A percentile compares a stretch with the other conserved stretches of the same genome.
These are phyloP conservation scores for Napeogenes sylphis DNA, from an alignment of 2,888 invertebrate species.

Conservation along the genomic window DNA sequence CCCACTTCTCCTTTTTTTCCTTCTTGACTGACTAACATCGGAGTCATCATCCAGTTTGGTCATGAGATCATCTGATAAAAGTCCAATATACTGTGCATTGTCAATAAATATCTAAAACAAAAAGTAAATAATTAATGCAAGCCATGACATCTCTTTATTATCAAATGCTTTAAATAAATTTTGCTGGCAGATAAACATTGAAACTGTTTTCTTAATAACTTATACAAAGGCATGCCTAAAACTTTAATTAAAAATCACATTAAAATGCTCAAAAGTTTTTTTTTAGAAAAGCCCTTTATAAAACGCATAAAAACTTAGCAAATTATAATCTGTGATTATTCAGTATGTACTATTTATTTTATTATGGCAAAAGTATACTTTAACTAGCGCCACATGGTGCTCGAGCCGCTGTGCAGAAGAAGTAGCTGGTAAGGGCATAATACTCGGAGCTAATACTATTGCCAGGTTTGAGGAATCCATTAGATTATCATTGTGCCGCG, in stretches of 20 bases:
- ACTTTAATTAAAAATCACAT: too few relatives aligned
- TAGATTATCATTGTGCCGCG: constrained; percentile 83
- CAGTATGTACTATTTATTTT: background rate
- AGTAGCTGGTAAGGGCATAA: constrained; percentile 87
- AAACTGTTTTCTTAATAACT: too few relatives aligned
- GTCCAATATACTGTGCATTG: constrained; percentile 85
- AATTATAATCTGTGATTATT: background rate
- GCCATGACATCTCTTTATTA: background rate
- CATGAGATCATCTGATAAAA: constrained; percentile 80
- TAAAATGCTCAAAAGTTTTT: too few relatives aligned
- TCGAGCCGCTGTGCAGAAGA: constrained; percentile 81
- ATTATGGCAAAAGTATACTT: constrained; percentile 62
- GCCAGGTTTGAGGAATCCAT: constrained; percentile 92
- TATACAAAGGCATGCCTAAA: too few relatives aligned
- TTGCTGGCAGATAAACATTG: background rate
- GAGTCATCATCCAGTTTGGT: constrained; percentile 70
- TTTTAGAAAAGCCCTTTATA: too few relatives aligned
- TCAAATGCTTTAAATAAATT: background rate
- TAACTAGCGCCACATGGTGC: constrained; percentile 83
- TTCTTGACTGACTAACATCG: constrained; percentile 73
- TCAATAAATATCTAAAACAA: constrained; percentile 83
- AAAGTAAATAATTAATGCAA: background rate
- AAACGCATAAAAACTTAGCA: too few relatives aligned
- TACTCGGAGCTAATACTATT: constrained; percentile 89
- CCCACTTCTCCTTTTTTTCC: constrained; percentile 90